Conservation (phyloP, 2,797 vertebrate species). For the Gallirallus australis region DNA sequence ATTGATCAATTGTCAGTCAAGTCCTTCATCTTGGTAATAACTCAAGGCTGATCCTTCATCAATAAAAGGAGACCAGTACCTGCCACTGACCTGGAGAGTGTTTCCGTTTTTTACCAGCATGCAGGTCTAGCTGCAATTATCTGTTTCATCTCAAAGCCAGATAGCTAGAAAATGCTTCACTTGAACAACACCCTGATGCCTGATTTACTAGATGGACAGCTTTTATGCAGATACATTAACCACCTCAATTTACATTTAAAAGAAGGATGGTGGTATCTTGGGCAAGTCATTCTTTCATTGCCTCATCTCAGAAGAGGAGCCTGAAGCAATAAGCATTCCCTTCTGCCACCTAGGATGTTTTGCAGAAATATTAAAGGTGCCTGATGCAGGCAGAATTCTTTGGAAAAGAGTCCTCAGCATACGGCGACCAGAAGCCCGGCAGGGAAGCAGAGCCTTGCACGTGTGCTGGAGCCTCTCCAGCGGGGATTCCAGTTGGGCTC, state of each 20-base stretch:
- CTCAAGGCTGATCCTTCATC: neutral
- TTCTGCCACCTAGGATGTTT: neutral
- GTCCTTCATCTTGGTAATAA: neutral
- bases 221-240: neutral
- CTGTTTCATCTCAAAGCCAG: neutral
- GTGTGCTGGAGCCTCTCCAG: conserved; percentile 2
- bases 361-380: neutral
- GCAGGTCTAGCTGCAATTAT: neutral
- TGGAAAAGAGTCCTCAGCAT: neutral
- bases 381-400: neutral
- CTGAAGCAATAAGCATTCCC: neutral
- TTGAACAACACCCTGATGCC: neutral
- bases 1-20: neutral
- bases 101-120: neutral
- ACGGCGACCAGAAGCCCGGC: accelerated
- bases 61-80: neutral
- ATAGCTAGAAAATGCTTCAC: neutral
- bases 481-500: neutral
- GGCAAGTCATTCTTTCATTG: neutral
- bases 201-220: neutral
- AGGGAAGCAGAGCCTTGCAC: neutral
- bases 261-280: neutral
- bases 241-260: neutral
- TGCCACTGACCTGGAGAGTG: neutral
- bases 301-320: neutral